These are phyloP conservation scores for Panagrolaimus sp. DNA, from an alignment of 1,140 invertebrate species.

Conservation along the genomic window DNA sequence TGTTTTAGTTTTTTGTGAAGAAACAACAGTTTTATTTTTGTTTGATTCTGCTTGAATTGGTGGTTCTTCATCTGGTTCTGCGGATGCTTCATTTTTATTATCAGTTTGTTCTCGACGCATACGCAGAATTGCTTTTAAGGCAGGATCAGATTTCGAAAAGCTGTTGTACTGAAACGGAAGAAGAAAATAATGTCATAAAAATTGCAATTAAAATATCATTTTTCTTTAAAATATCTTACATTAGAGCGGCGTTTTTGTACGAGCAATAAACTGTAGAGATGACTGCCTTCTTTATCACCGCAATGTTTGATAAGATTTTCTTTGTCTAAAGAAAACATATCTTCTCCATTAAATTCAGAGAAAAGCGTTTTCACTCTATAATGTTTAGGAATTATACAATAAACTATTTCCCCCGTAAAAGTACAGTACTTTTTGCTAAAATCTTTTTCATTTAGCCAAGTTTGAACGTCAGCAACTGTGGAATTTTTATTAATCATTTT, in stretches of 20 bases:
- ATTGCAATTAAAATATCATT: neutral
- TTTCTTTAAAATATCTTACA: constrained; percentile 4
- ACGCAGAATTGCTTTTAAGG: constrained; percentile 22
- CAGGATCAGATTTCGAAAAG: constrained; percentile 23
- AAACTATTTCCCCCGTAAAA: too few relatives aligned
- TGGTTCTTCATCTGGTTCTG: constrained; percentile 24
- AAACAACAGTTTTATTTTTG: neutral
- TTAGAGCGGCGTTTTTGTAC: constrained; percentile 33
- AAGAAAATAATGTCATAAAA: neutral
- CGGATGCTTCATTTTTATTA: constrained; percentile 18
- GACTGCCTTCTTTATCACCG: constrained; percentile 30
- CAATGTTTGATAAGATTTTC: constrained; percentile 26
- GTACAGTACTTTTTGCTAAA: constrained; percentile 29
- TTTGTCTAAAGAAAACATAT: constrained; percentile 28
- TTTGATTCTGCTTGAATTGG: constrained; percentile 8
- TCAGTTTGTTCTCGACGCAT: constrained; percentile 30
- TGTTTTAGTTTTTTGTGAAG: too few relatives aligned
- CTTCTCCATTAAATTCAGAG: constrained; percentile 21
- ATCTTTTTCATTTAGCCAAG: constrained; percentile 25
- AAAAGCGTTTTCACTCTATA: constrained; percentile 27
- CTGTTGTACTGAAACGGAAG: constrained; percentile 30
- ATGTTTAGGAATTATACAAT: neutral
- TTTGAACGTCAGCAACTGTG: constrained; percentile 20
- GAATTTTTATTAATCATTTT: constrained; percentile 17
- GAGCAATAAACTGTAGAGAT: constrained; percentile 26